Evolutionary conservation across 2,888 invertebrate genomes (phyloP), one percentile per base, ranked within the genome.

Genomic region (Pristionchus entomophagus): DNA sequence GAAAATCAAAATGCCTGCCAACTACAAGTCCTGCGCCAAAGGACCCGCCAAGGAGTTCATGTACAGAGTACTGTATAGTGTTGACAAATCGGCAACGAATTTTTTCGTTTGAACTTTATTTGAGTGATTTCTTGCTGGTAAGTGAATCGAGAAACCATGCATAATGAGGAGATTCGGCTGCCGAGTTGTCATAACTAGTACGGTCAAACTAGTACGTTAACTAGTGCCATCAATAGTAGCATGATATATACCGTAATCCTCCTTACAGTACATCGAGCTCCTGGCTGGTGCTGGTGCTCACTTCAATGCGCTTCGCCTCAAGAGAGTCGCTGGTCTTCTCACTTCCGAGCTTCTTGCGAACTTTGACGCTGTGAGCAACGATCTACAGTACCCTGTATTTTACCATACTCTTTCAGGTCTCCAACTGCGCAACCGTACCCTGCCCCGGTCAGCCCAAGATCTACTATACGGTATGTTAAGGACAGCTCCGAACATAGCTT

Each of bases 201-300:
- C n/a, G n/a, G n/a, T n/a, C n/a, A n/a, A n/a, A n/a, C n/a, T n/a
- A n/a, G n/a, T n/a, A n/a, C n/a, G n/a, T n/a, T n/a, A n/a, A n/a
- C n/a, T n/a, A n/a, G n/a, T n/a, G n/a, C n/a, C n/a, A n/a, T n/a
- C n/a, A n/a, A n/a, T n/a, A n/a, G n/a, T n/a, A n/a, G n/a, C n/a
- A n/a, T n/a, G n/a, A n/a, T n/a, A n/a, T 26, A 14, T 65, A 65
- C 65, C 65, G 35, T 32, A 32, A 14, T 65, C 35, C 19, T n/a
- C 59, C 1, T 41, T 41, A 22, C 73, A 73, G 73, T 73, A 73
- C 73, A 38, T 73, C 45, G 73, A 73, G n/a, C 45, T 73, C 3
- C 73, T 73, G 41, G 73, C 41, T 17, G 73, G 73, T 12, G 41
- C 41, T 10, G 73, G 73, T 2, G 29, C 2, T 17, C 4, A 41